Evolutionary conservation across 2,797 vertebrate genomes (phyloP), one percentile per base, ranked within the genome.

Genomic region (Uromys caudimaculatus): DNA sequence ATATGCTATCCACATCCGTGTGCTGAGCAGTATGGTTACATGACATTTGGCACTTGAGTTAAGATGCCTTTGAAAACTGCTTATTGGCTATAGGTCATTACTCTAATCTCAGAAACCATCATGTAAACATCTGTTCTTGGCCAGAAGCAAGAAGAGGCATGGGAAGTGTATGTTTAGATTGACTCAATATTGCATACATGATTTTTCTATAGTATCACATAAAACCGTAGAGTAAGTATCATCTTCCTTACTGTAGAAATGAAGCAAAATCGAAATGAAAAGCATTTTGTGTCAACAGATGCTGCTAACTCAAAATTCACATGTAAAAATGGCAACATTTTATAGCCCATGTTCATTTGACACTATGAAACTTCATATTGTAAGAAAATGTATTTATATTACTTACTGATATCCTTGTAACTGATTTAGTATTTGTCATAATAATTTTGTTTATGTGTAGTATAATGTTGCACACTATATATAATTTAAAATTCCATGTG

Each of bases 281-380:
- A 85, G 23, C 27, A 88, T 17, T 44, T 79, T 90, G 27, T 50
- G 35, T 64, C 83, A 73, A 35, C 16, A 76, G 81, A 27, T 29
- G 64, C 27, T 94, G 21, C n/a, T 92, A 87, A 86, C 32, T 94
- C 76, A 93, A 35, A 82, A 73, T 95, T 85, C 24, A 73, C 10
- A 88, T 90, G 50, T 82, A 56, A 82, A 77, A 89, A 50, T 93
- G 64, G 50, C 38, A 85, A 23, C 41, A 60, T 78, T 67, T 58
- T 82, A 41, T 87, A 79, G 21, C 13, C 16, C 11, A 2, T 58
- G 29, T 69, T 97, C 47, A 83, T 89, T 76, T 71, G 27, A 94
- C 7, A 93, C 14, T 81, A 78, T 67, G 14, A 86, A 96, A 75
- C 32, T 10, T 52, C 50, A 85, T 23, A 85, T 78, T 62, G 11